phyloP scores from a whole-genome alignment of 2,888 invertebrate genomes.

The Callyntrura sp. region DNA sequence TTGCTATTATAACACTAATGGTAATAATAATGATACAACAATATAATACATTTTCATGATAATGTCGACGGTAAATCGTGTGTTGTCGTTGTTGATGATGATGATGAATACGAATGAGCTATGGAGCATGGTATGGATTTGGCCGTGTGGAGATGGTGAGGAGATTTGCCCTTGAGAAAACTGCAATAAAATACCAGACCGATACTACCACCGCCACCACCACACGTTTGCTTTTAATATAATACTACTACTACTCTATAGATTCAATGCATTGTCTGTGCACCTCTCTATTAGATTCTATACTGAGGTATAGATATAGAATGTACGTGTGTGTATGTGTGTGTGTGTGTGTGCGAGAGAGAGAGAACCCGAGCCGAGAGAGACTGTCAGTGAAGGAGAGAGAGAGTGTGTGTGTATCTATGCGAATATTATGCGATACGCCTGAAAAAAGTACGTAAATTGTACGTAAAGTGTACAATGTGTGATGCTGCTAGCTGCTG shows the following conservation, averaged over 20 bases:
- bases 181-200: conserved; percentile 63
- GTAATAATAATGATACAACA: conserved; percentile 45
- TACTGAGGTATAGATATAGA: not conserved
- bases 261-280: conserved; percentile 57
- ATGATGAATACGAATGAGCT: conserved; percentile 24
- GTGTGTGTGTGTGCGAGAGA: conserved; percentile 16
- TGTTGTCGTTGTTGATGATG: not conserved
- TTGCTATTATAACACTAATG: conserved; percentile 14
- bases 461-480: conserved; percentile 61
- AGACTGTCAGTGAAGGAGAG: conserved; percentile 1
- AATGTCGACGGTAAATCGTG: conserved; percentile 34
- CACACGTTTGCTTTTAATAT: not conserved
- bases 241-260: not conserved
- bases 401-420: conserved; percentile 52
- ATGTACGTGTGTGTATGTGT: not conserved
- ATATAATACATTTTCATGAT: conserved; percentile 44
- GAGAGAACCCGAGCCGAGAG: not conserved
- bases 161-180: conserved; percentile 72
- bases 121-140: conserved; percentile 56
- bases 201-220: conserved; percentile 41
- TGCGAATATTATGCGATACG: conserved; percentile 60
- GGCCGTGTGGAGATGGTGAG: conserved; percentile 15
- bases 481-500: conserved; percentile 6
- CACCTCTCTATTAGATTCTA: not conserved
- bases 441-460: conserved; percentile 58